Base-by-base conservation (phyloP, 1,140 invertebrate genomes). In the Myzus persicae region DNA sequence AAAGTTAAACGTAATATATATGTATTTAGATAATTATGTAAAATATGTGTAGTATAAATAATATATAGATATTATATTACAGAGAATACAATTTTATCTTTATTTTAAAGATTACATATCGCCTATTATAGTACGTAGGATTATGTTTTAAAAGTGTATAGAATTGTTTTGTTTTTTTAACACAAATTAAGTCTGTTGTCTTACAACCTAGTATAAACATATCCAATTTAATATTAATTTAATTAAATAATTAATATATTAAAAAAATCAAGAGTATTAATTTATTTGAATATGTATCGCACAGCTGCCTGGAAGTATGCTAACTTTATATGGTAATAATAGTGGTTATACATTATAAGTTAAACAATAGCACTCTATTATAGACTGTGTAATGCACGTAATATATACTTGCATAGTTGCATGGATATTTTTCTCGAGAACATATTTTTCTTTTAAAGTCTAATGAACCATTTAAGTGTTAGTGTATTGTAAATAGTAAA, bases 381-480 rank as follows among this genome's bases (percentile, higher is more conserved):
- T 46, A 18, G 81, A 20, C 14, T 22, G n/a, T 51, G 9, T 85
- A 51, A 42, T 93, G 38, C 46, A 42, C 46, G 81, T 93, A 38
- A 48, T 92, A 46, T 20, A 85, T n/a, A n/a, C n/a, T n/a, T n/a
- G n/a, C n/a, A n/a, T n/a, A n/a, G 42, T 93, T 93, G 81, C 76
- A 85, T 93, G 48, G 22, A 38, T 82, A 40, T 93, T 48, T 51
- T 93, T 38, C 36, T 26, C 44, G 6, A 92, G n/a, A 93, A 93
- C 81, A 84, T 31, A n/a, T 67, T 31, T 51, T 93, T 31, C 40
- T 85, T 51, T 40, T 7, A 51, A 84, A 93, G 76, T 48, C 91
- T 93, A 93, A 93, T 93, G 91, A 93, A 85, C 91, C 81, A 38
- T 85, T 84, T 85, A 54, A 82, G 44, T 38, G 46, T 51, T 54